Conservation (phyloP, 1,140 invertebrate species). For the Pseudoatta argentina region DNA sequence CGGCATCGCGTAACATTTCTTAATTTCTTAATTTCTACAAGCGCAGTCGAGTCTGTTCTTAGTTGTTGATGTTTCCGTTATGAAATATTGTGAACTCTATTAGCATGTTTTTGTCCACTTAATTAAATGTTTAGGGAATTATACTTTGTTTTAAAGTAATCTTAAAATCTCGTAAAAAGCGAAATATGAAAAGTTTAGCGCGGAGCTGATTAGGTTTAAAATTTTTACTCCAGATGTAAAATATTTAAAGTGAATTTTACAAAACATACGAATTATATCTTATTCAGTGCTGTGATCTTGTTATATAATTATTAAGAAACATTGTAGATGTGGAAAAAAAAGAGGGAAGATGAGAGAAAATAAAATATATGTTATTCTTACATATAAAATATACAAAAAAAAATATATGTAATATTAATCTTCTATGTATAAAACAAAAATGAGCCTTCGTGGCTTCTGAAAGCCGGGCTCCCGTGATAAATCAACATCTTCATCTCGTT, state of each 20-base stretch:
- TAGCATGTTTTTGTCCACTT: background rate
- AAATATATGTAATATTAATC: constrained; percentile 6
- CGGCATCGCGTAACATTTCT: constrained; percentile 2
- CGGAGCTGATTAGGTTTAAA: background rate
- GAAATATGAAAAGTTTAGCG: background rate
- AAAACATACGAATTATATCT: background rate
- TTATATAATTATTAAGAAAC: background rate
- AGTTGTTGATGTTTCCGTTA: background rate
- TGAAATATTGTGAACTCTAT: background rate
- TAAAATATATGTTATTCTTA: background rate
- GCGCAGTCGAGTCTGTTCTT: background rate
- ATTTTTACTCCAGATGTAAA: background rate
- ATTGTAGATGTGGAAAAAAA: background rate
- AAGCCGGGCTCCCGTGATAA: constrained; percentile 43
- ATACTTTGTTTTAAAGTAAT: background rate
- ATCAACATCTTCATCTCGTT: constrained; percentile 67
- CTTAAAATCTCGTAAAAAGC: background rate
- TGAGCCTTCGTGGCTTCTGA: constrained; percentile 34
- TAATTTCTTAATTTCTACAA: background rate
- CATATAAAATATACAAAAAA: background rate
- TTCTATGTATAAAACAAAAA: background rate
- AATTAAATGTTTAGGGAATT: constrained; percentile 11
- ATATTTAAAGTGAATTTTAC: background rate
- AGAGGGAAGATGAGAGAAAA: background rate
- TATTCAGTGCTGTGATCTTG: background rate